Evolutionary conservation across 2,888 invertebrate species (phyloP), one percentile per base, ranked within the genome.

Genomic region (Drosophila greeni): DNA sequence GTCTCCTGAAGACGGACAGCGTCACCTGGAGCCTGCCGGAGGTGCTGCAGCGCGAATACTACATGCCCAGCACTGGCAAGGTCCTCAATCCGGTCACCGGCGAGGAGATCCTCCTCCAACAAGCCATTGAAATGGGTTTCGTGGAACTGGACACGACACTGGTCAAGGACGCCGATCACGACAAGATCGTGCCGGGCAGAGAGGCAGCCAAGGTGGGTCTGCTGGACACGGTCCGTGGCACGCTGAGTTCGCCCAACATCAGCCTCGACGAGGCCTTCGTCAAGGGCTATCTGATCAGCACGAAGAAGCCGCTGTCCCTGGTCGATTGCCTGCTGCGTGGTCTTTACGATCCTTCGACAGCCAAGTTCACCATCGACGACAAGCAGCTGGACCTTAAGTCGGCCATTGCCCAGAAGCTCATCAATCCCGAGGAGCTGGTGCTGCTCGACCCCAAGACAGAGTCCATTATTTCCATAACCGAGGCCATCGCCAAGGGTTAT

Each of bases 261-360:
- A 92, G 93, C 54, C 90, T 96, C 39, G 94, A 95, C 87, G 92
- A 94, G 76, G 96, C 96, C 3, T 92, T 93, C 75, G 92, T 94
- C 52, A 95, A 94, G 86, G 95, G 96, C 8, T 95, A 94, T 85
- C 90, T 96, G 40, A 89, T 96, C 31, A 94, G 94, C 80, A 94
- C 94, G 31, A 91, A 92, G 56, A 93, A 94, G 82, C 95, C 96
- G 0, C 92, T 94, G 91, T 94, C 95, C 0, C 89, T 96, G 64
- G 95, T 95, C 86, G 95, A 96, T 90, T 94, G 95, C 14, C 89
- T 96, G 56, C 93, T 95, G 26, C 93, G 95, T 87, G 94, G 94
- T 67, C 91, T 94, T 39, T 96, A 95, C 86, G 93, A 95, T 84
- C 91, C 93, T 5, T 91, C 92, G 71, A 92, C 93, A 4, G 95